Evolutionary conservation across 2,797 vertebrate genomes (phyloP).

Genomic region (Cephalopachus bancanus): DNA sequence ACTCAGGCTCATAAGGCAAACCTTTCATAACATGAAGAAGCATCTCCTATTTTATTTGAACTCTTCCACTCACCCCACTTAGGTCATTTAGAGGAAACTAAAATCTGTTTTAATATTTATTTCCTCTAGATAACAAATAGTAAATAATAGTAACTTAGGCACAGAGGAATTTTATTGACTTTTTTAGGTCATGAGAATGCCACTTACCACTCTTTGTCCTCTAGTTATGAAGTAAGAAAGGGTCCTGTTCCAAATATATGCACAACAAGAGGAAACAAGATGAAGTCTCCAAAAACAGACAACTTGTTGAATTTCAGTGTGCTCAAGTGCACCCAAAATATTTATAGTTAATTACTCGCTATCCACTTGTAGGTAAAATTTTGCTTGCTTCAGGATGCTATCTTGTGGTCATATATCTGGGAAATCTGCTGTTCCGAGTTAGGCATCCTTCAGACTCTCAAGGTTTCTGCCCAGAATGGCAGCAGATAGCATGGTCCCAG

Average conservation of each 20-base stretch:
- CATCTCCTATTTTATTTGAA: neutral
- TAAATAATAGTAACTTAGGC: neutral
- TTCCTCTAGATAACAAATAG: slow-evolving; percentile 12
- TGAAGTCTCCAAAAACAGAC: neutral
- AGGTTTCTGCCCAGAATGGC: neutral
- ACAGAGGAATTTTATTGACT: neutral
- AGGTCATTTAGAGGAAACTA: neutral
- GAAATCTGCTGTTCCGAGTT: neutral
- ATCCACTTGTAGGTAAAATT: neutral
- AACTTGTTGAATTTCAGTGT: neutral
- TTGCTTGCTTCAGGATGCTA: neutral
- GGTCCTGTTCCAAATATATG: neutral
- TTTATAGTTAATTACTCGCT: neutral
- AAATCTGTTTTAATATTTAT: neutral
- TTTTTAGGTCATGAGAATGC: neutral
- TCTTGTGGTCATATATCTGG: neutral
- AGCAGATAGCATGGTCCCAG: neutral
- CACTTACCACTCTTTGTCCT: neutral
- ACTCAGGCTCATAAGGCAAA: neutral
- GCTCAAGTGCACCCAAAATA: neutral
- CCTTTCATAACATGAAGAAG: neutral
- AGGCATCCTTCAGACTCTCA: neutral
- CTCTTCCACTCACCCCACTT: neutral
- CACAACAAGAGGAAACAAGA: neutral
- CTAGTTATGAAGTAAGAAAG: slow-evolving; percentile 10